These are phyloP conservation scores for Drusus annulatus DNA, from an alignment of 1,140 invertebrate genomes.

Conservation along the genomic window DNA sequence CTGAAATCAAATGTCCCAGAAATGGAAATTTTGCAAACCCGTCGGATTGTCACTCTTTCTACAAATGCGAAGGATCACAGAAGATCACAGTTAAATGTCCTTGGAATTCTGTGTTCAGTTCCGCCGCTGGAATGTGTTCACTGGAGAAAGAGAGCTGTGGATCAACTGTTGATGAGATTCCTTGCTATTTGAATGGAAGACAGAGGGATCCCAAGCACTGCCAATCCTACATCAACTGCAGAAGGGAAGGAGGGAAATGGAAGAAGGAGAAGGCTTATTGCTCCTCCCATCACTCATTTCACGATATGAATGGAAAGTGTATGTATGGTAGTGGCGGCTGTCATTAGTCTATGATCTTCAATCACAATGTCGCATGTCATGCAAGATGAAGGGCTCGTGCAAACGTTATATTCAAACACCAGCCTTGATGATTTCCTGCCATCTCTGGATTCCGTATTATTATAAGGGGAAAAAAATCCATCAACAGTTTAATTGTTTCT, in stretches of 20 bases:
- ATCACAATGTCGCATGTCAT: too few species aligned
- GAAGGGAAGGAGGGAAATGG: not conserved
- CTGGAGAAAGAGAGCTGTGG: not conserved
- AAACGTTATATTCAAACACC: too few species aligned
- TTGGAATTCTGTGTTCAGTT: not conserved
- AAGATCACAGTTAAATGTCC: not conserved
- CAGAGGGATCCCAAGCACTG: not conserved
- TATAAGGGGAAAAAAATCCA: too few species aligned
- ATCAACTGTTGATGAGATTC: not conserved
- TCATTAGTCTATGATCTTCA: too few species aligned
- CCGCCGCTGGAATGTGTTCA: not conserved
- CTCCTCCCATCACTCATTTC: not conserved
- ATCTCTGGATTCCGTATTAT: too few species aligned
- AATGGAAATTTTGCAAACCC: not conserved
- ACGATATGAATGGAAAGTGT: not conserved
- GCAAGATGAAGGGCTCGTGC: too few species aligned
- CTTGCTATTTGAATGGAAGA: not conserved
- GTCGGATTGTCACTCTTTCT: not conserved
- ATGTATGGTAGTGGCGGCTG: not conserved
- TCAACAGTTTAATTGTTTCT: too few species aligned
- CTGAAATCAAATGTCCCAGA: slow-evolving; percentile 14
- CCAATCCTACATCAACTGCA: not conserved
- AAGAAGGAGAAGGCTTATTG: not conserved
- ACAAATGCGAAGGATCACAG: not conserved
- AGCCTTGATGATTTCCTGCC: too few species aligned